Evolutionary conservation across 2,888 invertebrate species (phyloP), one percentile per base, ranked within the genome.

Genomic region (Latrodectus hesperus): DNA sequence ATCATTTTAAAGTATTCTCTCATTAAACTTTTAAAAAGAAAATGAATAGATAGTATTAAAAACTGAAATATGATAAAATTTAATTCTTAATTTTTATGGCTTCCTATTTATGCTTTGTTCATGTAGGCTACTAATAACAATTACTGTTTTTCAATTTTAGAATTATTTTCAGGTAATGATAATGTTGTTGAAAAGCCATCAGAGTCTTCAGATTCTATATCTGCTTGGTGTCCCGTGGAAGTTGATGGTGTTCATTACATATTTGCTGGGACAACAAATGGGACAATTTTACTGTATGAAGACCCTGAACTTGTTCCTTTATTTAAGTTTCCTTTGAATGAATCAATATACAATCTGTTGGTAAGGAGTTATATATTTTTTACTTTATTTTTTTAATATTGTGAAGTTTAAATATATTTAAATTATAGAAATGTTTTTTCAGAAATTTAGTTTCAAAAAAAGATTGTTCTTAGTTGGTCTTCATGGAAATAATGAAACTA

Each of bases 191-290:
- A 49, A 49, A 71, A 51, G 16, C 22, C 55, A 55, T 5, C 22
- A 4, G 52, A 52, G 10, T 72, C 51, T 64, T 51, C 60, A 49
- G 6, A 0, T 17, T 38, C 74, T 49, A 49, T 82, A 9, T 38
- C 26, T 67, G 68, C 52, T 16, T 74, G 67, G 74, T 67, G 55
- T 55, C n/a, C 68, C 12, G 12, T 82, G 53, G 22, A 53, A 9
- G 11, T 74, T 4, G 53, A 74, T 68, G 49, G 38, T 5, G 26
- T 12, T 11, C 74, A 82, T 53, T 17, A 67, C 55, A 26, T 53
- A 38, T 74, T 82, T 75, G 74, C 55, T 68, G 74, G 53, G 9
- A 75, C 81, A 38, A 14, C 22, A 49, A 55, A 82, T 68, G 72
- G 80, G 9, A n/a, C 38, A 16, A 70, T 82, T 74, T 60, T 12